These are phyloP conservation scores for Schizothorax lantsangensis DNA, from an alignment of 2,797 vertebrate genomes.

Conservation along the genomic window DNA sequence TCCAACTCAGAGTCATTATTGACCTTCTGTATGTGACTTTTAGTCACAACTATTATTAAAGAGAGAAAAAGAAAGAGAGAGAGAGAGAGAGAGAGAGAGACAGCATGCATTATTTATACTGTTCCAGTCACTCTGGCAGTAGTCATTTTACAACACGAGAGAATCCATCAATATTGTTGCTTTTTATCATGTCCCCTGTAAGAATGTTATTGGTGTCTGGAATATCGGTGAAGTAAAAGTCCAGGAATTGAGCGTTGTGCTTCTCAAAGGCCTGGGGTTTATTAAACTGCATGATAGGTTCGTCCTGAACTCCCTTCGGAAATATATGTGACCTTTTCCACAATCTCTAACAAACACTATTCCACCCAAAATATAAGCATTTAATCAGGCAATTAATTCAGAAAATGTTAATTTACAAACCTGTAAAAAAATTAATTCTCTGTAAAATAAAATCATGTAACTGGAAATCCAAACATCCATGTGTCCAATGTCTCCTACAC, in stretches of 20 bases:
- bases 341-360: not conserved
- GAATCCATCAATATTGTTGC: constrained; percentile 45
- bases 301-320: not conserved
- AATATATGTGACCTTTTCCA: constrained; percentile 1
- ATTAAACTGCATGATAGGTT: not conserved
- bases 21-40: constrained; percentile 52
- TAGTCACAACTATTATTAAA: constrained; percentile 45
- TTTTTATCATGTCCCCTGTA: constrained; percentile 34
- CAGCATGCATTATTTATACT: constrained; percentile 58
- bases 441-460: not conserved
- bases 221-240: constrained; percentile 33
- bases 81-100: not conserved
- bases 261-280: constrained; percentile 6
- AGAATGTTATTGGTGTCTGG: constrained; percentile 50
- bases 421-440: not conserved
- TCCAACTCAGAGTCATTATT: constrained; percentile 35
- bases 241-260: not conserved
- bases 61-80: not conserved
- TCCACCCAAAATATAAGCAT: not conserved
- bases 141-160: constrained; percentile 44
- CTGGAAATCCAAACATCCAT: not conserved
- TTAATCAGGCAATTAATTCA: not conserved
- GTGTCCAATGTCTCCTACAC: not conserved
- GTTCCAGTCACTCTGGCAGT: constrained; percentile 45
- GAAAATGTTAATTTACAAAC: not conserved